phyloP scores from a whole-genome alignment of 2,888 invertebrate genomes.

The Ferdinandea cuprea region DNA sequence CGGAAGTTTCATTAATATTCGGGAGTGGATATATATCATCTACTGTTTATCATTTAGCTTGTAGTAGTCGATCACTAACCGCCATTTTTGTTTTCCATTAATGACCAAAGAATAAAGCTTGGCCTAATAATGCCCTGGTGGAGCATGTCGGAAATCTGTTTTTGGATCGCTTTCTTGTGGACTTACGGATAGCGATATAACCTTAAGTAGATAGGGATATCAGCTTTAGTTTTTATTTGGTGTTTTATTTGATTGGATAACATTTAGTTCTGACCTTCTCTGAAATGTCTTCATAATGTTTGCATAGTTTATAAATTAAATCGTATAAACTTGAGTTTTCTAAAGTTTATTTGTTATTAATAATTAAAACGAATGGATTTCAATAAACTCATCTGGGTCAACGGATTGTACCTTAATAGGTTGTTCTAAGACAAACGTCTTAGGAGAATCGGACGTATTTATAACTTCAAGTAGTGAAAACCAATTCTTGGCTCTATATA shows the following conservation, averaged over 20 bases:
- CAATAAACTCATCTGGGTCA: slow-evolving; percentile 8
- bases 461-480: slow-evolving; percentile 49
- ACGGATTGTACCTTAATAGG: slow-evolving; percentile 40
- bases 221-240: slow-evolving; percentile 55
- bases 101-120: slow-evolving; percentile 33
- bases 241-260: slow-evolving; percentile 66
- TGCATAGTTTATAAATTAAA: slow-evolving; percentile 41
- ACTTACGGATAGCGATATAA: slow-evolving; percentile 75
- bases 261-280: slow-evolving; percentile 48
- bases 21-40: slow-evolving; percentile 69
- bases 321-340: slow-evolving; percentile 15
- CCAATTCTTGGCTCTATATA: no score
- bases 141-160: slow-evolving; percentile 73
- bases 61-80: no score
- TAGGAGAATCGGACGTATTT: slow-evolving; percentile 30
- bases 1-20: slow-evolving; percentile 67
- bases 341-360: slow-evolving; percentile 6
- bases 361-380: slow-evolving; percentile 18
- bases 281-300: slow-evolving; percentile 46
- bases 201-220: slow-evolving; percentile 65
- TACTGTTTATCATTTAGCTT: no score
- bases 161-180: slow-evolving; percentile 76
- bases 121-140: slow-evolving; percentile 51
- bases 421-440: slow-evolving; percentile 47
- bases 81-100: slow-evolving; percentile 54